These are phyloP conservation scores for Alcis repandata DNA, from an alignment of 2,888 invertebrate species.

Conservation along the genomic window DNA sequence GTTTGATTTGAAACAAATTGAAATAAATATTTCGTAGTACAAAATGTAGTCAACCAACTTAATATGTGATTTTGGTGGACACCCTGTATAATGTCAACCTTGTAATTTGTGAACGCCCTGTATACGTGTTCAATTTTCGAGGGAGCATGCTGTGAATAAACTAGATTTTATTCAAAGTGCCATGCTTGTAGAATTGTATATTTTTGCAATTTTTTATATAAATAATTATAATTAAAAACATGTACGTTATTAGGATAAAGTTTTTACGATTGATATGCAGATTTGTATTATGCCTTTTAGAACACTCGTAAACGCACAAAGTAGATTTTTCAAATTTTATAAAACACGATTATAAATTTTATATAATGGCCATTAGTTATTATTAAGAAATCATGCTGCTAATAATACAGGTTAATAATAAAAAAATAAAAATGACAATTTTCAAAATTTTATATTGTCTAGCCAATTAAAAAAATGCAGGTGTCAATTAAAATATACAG, in stretches of 20 bases:
- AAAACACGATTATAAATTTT: slow-evolving; percentile 8
- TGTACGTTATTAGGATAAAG: slow-evolving; percentile 39
- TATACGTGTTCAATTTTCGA: slow-evolving; percentile 24
- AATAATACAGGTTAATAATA: neutral
- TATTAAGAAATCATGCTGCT: slow-evolving; percentile 17
- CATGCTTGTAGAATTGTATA: slow-evolving; percentile 57
- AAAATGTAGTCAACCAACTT: neutral
- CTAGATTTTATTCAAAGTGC: slow-evolving; percentile 58
- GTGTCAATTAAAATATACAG: slow-evolving; percentile 73
- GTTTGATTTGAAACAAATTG: no score
- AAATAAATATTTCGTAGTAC: neutral
- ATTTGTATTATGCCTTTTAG: slow-evolving; percentile 56
- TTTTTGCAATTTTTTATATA: slow-evolving; percentile 55
- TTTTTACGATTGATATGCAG: slow-evolving; percentile 50
- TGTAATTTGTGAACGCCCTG: slow-evolving; percentile 14
- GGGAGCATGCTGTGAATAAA: slow-evolving; percentile 64
- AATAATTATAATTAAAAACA: slow-evolving; percentile 17
- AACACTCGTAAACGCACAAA: slow-evolving; percentile 53
- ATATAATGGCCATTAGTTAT: neutral
- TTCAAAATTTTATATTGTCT: neutral
- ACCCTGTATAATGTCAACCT: slow-evolving; percentile 19
- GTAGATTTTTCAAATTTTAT: slow-evolving; percentile 25
- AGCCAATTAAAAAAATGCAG: slow-evolving; percentile 15
- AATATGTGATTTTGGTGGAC: slow-evolving; percentile 70
- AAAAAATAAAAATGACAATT: neutral